Evolutionary conservation across 2,113 vertebrate species (phyloP), one percentile per base, ranked within the genome.

Genomic region (Trogon melanurus): DNA sequence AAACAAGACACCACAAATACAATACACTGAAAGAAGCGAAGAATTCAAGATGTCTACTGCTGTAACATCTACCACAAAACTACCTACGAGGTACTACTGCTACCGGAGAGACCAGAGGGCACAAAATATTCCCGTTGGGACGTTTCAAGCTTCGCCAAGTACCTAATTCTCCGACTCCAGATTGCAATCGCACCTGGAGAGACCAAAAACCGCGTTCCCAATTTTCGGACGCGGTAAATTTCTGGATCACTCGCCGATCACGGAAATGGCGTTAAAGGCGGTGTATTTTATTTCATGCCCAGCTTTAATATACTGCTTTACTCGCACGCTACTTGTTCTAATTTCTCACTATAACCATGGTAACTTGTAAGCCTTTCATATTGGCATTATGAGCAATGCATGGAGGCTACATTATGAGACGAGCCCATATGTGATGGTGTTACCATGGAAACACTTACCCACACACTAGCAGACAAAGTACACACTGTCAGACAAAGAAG

Each of bases 401-500:
- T 95, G 97, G 97, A 97, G 97, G 95, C 96, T 96, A 97, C 89
- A 95, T 96, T 64, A 89, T 92, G 96, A 97, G 97, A 97, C 91
- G 51, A 97, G 97, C 96, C 96, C 97, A 96, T 96, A 97, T 98
- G 97, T 97, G 96, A 97, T 94, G 89, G 88, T 73, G 98, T 98
- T 98, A 96, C 98, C 97, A 97, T 96, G 97, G 98, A 96, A 97
- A 98, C 96, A 95, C 98, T 98, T 96, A 98, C 98, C 97, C 96
- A 96, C 95, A 97, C 97, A 95, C 95, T 97, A 97, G 95, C 95
- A 96, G 97, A 97, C 95, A 97, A 97, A 97, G 96, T 93, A 97
- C 96, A 98, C 92, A 95, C 95, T 88, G 96, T 91, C 81, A 97
- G 97, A 96, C 89, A 95, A 97, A 97, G 97, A 97, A 97, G 94